These are phyloP conservation scores for Cygnus atratus DNA, from an alignment of 2,113 vertebrate genomes.

Conservation along the genomic window DNA sequence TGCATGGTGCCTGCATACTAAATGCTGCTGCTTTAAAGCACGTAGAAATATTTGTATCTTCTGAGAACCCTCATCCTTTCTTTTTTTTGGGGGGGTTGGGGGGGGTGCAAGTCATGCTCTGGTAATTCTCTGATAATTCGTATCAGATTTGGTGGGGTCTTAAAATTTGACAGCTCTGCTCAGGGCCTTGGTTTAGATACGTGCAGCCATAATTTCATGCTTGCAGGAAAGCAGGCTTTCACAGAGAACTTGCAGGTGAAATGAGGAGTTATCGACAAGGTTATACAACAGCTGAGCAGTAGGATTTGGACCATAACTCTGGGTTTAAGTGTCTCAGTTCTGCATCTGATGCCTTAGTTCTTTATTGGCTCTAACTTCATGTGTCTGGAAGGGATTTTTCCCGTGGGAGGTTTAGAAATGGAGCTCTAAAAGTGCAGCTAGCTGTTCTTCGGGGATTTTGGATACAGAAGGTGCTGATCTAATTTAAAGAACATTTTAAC, in stretches of 20 bases:
- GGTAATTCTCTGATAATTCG: not conserved
- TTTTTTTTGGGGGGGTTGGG: not conserved
- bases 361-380: conserved; percentile 1
- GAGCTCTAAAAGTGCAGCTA: not conserved
- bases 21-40: not conserved
- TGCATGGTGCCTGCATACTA: not conserved
- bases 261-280: conserved; percentile 17
- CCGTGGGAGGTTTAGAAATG: not conserved
- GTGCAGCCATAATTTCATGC: not conserved
- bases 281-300: conserved; percentile 19
- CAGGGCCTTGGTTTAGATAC: not conserved
- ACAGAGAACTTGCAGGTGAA: not conserved
- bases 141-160: not conserved
- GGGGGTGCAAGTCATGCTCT: not conserved
- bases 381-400: conserved; percentile 11
- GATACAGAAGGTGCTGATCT: not conserved
- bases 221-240: not conserved
- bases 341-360: not conserved
- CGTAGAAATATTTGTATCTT: not conserved
- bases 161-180: not conserved
- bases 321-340: conserved; percentile 12
- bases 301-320: not conserved
- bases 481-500: conserved; percentile 20
- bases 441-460: not conserved
- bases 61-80: not conserved